Evolutionary conservation across 1,140 invertebrate genomes (phyloP).

Genomic region (Phocides pigmalion): DNA sequence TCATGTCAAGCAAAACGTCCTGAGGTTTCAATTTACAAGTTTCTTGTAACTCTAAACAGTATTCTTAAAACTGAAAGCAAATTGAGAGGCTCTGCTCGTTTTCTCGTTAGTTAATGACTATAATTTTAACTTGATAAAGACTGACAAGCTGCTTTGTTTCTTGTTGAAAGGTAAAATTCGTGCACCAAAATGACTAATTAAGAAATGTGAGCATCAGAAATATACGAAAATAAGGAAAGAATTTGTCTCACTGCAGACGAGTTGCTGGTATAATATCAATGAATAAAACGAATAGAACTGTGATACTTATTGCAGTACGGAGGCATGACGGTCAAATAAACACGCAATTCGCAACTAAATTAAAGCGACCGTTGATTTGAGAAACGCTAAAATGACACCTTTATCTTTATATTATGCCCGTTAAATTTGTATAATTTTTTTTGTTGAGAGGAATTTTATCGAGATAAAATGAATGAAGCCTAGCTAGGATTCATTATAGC

Average conservation of each 20-base stretch:
- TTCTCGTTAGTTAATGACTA: constrained; percentile 74
- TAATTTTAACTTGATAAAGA: constrained; percentile 79
- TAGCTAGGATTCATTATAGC: too few relatives aligned
- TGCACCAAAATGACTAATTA: constrained; percentile 70
- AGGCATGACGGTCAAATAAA: too few relatives aligned
- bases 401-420: too few relatives aligned
- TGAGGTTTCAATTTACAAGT: constrained; percentile 36
- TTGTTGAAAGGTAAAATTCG: constrained; percentile 71
- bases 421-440: too few relatives aligned
- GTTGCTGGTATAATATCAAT: background rate
- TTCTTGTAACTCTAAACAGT: constrained; percentile 49
- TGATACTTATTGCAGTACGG: too few relatives aligned
- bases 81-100: constrained; percentile 63
- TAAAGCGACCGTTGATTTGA: too few relatives aligned
- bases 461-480: too few relatives aligned
- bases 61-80: constrained; percentile 49
- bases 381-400: too few relatives aligned
- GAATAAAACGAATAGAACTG: too few relatives aligned
- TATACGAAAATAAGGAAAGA: constrained; percentile 49
- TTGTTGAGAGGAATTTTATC: too few relatives aligned
- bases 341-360: too few relatives aligned
- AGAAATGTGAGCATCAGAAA: constrained; percentile 67
- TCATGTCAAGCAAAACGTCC: background rate
- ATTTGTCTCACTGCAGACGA: constrained; percentile 5
- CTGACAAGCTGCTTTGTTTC: constrained; percentile 72